A percentile compares a stretch with the other conserved stretches of the same genome.
Evolutionary conservation across 2,888 invertebrate genomes (phyloP).

Genomic region (Clunio marinus): DNA sequence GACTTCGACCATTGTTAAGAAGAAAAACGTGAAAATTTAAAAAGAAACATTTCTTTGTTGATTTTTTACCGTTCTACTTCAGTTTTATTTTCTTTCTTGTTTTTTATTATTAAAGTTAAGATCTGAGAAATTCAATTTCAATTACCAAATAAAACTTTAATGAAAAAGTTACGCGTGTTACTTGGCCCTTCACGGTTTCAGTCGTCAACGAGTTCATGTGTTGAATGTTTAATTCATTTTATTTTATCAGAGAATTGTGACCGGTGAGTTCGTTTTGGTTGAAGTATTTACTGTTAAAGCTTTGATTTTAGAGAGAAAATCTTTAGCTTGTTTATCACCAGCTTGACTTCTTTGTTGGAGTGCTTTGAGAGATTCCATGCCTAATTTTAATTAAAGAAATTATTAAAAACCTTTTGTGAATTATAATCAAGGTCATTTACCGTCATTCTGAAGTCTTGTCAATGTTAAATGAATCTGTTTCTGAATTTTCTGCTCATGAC

Average conservation of each 20-base stretch:
- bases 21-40: neutral
- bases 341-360: conserved; percentile 3
- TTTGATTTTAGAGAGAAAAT: conserved; percentile 20
- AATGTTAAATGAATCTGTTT: conserved; percentile 26
- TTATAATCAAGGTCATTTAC: conserved; percentile 1
- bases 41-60: too few species aligned
- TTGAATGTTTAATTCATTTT: too few species aligned
- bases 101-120: too few species aligned
- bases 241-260: neutral
- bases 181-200: too few species aligned
- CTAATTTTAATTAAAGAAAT: neutral
- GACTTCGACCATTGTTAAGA: conserved; percentile 22
- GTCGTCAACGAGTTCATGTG: too few species aligned
- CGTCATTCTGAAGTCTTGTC: conserved; percentile 24
- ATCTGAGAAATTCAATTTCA: too few species aligned
- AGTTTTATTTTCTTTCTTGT: too few species aligned
- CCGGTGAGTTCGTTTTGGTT: conserved; percentile 44
- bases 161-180: too few species aligned
- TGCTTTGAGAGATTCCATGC: conserved; percentile 19
- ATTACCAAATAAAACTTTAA: too few species aligned
- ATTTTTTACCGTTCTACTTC: too few species aligned
- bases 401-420: conserved; percentile 19
- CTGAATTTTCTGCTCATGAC: neutral
- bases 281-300: neutral
- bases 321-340: conserved; percentile 20